These are phyloP conservation scores for Argyrosomus japonicus DNA, from an alignment of 2,113 vertebrate genomes.

Conservation along the genomic window DNA sequence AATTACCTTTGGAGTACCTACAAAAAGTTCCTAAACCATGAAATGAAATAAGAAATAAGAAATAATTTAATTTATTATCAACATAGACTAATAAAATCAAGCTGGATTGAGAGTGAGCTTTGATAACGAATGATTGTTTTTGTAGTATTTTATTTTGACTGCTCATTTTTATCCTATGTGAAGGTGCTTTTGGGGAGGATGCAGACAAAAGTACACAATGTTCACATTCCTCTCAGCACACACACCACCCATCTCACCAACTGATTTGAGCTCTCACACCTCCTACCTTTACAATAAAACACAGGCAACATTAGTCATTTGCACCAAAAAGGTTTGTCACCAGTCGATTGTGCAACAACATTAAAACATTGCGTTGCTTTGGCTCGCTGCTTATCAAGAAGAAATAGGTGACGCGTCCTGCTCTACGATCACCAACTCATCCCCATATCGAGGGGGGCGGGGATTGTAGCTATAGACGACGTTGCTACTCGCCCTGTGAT, in stretches of 20 bases:
- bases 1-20: no score
- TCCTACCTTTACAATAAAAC: not conserved
- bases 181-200: not conserved
- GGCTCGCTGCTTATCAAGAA: conserved; percentile 33
- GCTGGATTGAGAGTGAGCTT: not conserved
- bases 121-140: not conserved
- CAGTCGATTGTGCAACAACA: conserved; percentile 9
- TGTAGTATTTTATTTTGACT: not conserved
- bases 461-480: not conserved
- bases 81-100: not conserved
- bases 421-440: conserved; percentile 56
- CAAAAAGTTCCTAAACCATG: not conserved
- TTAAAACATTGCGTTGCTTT: conserved; percentile 13
- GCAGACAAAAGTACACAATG: conserved; percentile 50
- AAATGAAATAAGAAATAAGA: not conserved
- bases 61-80: not conserved
- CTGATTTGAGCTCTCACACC: not conserved
- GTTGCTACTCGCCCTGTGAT: conserved; percentile 51
- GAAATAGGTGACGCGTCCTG: conserved; percentile 76
- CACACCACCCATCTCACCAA: not conserved
- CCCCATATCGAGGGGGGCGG: conserved; percentile 44
- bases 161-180: not conserved
- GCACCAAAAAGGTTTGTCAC: not conserved
- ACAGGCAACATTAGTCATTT: accelerated
- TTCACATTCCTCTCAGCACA: not conserved